Evolutionary conservation across 2,888 invertebrate species (phyloP), one percentile per base, ranked within the genome.

Genomic region (Drosophila atripex): DNA sequence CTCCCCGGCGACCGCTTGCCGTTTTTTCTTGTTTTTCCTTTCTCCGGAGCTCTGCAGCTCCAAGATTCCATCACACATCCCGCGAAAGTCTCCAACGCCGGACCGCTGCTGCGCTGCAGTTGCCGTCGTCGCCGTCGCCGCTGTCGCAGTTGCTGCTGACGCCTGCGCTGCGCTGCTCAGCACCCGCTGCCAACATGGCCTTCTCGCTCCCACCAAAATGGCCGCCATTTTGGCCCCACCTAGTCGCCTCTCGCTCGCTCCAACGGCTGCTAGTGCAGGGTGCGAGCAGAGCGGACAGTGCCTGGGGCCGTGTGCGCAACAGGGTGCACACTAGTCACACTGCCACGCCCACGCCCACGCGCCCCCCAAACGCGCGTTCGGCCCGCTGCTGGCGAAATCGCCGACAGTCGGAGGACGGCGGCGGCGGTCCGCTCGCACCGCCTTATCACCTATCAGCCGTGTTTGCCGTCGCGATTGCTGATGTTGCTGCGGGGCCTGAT

Each of bases 191-290:
- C 64, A 35, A 35, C 43, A 50, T 45, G 75, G 63, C 75, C 73
- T 58, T 53, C 80, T 88, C 88, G 76, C 86, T 90, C 80, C 75
- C 82, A 87, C 86, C 87, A 90, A 90, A 86, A 90, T 90, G 89
- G 90, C 85, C 83, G 61, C 54, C 28, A n/a, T 35, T 35, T 35
- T n/a, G 35, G 35, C 35, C 35, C 35, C 35, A 35, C n/a, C 55
- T 51, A 38, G 47, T 71, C 51, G 71, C 39, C 77, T 77, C 76
- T 57, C 75, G 32, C 75, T 76, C 16, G 28, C 73, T n/a, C 76
- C 9, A 64, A 46, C 25, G 28, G 14, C 7, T 3, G n/a, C 25
- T 11, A 49, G 43, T 28, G 21, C 52, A 38, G 54, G 52, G 60
- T 57, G 71, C 51, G 51, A 53, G 51, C 18, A 28, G 71, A 38